Evolutionary conservation across 2,797 vertebrate species (phyloP).

Genomic region (Amphiprion clarkii): DNA sequence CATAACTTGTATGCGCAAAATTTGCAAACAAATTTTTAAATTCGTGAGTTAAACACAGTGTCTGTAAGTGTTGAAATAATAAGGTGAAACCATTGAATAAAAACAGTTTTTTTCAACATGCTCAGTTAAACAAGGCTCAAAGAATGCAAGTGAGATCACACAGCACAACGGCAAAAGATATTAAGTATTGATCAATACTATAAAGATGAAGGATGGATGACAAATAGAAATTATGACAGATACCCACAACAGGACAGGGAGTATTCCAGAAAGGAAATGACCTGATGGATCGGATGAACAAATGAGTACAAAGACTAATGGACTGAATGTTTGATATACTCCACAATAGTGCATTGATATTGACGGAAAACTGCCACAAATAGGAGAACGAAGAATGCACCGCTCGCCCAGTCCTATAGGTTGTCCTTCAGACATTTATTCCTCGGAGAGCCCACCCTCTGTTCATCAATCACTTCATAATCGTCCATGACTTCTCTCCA

Average conservation of each 20-base stretch:
- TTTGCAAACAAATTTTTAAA: no score
- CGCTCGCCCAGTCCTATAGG: conserved; percentile 9
- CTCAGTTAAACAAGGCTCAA: not conserved
- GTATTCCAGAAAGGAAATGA: not conserved
- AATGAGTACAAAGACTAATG: not conserved
- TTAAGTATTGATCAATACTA: not conserved
- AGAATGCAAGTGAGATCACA: not conserved
- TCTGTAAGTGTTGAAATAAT: no score
- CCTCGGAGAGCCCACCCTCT: conserved; percentile 24
- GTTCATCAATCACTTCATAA: conserved; percentile 58
- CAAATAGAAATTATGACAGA: conserved; percentile 4
- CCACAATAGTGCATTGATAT: not conserved
- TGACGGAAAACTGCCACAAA: conserved; percentile 7
- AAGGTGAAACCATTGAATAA: not conserved
- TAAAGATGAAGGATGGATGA: not conserved
- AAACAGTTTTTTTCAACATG: not conserved
- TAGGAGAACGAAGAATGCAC: not conserved
- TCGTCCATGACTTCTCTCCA: conserved; percentile 28
- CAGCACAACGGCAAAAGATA: not conserved
- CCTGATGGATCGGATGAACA: conserved; percentile 5
- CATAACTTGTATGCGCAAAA: no score
- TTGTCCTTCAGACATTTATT: conserved; percentile 39
- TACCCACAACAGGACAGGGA: not conserved
- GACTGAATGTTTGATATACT: not conserved
- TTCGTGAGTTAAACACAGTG: no score